Base-by-base conservation (phyloP, 2,888 invertebrate species). In the Theristus sp. region DNA sequence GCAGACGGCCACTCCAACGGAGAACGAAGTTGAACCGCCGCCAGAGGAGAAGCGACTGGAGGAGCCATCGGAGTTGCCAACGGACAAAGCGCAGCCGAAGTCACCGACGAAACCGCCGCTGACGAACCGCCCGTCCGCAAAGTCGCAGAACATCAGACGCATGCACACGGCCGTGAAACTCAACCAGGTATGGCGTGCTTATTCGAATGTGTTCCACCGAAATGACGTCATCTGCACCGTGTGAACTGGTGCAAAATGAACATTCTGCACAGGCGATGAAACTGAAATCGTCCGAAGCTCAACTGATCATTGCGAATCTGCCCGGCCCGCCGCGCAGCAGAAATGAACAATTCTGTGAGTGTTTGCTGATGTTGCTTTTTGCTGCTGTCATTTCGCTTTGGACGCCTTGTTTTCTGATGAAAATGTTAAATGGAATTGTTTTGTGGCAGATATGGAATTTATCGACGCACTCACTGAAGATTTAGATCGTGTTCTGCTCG, bases 401-500 rank as follows among this genome's bases (percentile, higher is more conserved):
- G n/a, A n/a, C n/a, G n/a, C n/a, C n/a, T n/a, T n/a, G n/a, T n/a
- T n/a, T n/a, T n/a, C n/a, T n/a, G n/a, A n/a, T n/a, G n/a, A n/a
- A n/a, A n/a, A n/a, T n/a, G n/a, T n/a, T n/a, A n/a, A n/a, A n/a
- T n/a, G n/a, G n/a, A n/a, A n/a, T n/a, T n/a, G n/a, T n/a, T n/a
- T n/a, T n/a, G 38, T 38, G 6, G 10, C 62, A 72, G 72, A 73
- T 78, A 94, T 96, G 94, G 94, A 96, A 80, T 96, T 94, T 81
- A 81, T 96, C 79, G 94, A 96, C 80, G 94, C 94, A 67, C 81
- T 96, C 71, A 94, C 94, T 60, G 94, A 96, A 79, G 91, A 93
- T 46, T 81, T 96, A 76, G 91, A 94, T 77, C 83, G 90, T 75
- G 93, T 94, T 72, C 81, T 96, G 71, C 89, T 96, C 87, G 94